Evolutionary conservation across 1,140 invertebrate species (phyloP).

Genomic region (Leptinotarsa lineolata): DNA sequence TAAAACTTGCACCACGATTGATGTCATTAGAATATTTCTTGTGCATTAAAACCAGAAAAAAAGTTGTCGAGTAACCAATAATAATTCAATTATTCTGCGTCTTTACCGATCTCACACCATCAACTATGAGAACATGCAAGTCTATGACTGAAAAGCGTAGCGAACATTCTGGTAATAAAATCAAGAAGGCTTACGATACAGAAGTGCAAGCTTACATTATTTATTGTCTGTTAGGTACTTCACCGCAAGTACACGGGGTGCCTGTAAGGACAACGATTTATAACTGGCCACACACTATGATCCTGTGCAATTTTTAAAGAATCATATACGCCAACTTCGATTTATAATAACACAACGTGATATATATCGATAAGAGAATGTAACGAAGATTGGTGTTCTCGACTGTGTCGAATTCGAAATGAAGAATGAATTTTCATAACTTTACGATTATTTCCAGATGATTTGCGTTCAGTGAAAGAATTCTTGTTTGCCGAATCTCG

Average conservation of each 20-base stretch:
- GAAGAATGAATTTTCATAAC: too few species aligned
- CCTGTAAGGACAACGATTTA: conserved; percentile 41
- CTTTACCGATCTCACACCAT: not conserved
- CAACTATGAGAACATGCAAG: conserved; percentile 11
- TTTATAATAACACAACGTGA: conserved; percentile 13
- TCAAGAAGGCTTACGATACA: conserved; percentile 19
- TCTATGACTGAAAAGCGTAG: conserved; percentile 6
- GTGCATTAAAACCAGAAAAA: too few species aligned
- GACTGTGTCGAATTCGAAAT: too few species aligned
- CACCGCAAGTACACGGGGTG: conserved; percentile 36
- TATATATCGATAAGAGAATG: too few species aligned
- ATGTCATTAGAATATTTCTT: too few species aligned
- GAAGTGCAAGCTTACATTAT: conserved; percentile 33
- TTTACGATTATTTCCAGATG: too few species aligned
- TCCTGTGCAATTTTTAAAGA: conserved; percentile 31
- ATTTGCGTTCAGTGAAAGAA: too few species aligned
- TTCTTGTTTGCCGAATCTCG: too few species aligned
- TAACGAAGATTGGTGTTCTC: too few species aligned
- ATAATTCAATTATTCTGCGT: too few species aligned
- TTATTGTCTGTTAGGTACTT: conserved; percentile 40
- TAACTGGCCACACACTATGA: conserved; percentile 38
- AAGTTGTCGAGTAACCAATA: too few species aligned
- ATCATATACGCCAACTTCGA: conserved; percentile 18
- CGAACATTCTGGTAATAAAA: conserved; percentile 1
- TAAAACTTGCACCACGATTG: too few species aligned